Evolutionary conservation across 2,797 vertebrate species (phyloP).

Genomic region (Argentina silus): DNA sequence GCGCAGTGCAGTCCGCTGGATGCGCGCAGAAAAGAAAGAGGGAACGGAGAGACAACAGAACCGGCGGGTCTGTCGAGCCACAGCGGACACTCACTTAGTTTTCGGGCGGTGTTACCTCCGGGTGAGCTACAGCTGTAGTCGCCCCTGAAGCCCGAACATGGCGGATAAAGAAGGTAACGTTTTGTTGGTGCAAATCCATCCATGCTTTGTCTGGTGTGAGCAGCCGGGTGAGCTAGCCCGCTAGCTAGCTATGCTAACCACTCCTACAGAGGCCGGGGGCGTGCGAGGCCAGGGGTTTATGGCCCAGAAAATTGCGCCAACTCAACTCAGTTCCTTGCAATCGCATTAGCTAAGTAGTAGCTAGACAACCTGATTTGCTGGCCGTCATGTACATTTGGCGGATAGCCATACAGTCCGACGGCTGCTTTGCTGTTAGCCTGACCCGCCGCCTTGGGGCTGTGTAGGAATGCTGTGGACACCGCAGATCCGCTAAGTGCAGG

Average conservation of each 20-base stretch:
- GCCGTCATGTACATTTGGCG: too few relatives aligned
- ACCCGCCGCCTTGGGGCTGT: too few relatives aligned
- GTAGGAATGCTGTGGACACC: too few relatives aligned
- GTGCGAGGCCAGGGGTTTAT: too few relatives aligned
- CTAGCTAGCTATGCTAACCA: neutral
- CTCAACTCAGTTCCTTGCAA: too few relatives aligned
- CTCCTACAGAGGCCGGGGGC: neutral
- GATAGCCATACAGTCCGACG: too few relatives aligned
- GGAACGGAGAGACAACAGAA: neutral
- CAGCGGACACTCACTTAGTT: constrained; percentile 16
- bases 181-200: constrained; percentile 8
- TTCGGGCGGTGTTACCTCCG: constrained; percentile 26
- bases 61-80: neutral
- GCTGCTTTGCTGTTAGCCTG: too few relatives aligned
- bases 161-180: constrained; percentile 69
- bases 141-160: constrained; percentile 47
- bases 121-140: constrained; percentile 23
- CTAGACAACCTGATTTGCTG: too few relatives aligned
- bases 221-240: constrained; percentile 4
- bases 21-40: constrained; percentile 68
- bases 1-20: constrained; percentile 20
- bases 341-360: too few relatives aligned
- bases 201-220: constrained; percentile 45
- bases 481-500: neutral
- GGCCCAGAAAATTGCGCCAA: too few relatives aligned